phyloP scores from a whole-genome alignment of 2,888 invertebrate genomes.

The Limnephilus lunatus region DNA sequence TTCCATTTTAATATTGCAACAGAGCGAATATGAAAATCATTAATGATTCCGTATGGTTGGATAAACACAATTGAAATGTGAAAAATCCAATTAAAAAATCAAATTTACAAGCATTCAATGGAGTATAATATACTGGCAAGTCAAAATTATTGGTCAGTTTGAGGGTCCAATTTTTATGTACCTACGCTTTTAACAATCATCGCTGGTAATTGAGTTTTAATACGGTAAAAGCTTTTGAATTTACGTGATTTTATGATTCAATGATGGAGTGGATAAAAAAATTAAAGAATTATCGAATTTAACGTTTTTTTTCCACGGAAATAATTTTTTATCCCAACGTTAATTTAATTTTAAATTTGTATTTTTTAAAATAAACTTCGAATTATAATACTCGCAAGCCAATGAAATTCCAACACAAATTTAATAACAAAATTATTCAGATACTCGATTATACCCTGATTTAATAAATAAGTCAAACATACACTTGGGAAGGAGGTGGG shows the following conservation, averaged over 20 bases:
- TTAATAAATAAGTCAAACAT: background rate
- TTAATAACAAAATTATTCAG: background rate
- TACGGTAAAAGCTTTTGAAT: background rate
- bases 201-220: constrained; percentile 11
- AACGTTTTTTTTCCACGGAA: background rate
- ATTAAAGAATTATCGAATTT: background rate
- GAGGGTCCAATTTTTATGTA: background rate
- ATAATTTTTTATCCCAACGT: background rate
- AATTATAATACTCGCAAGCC: background rate
- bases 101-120: background rate
- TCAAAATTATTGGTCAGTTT: background rate
- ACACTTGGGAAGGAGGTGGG: background rate
- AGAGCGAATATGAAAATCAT: constrained; percentile 4
- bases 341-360: background rate
- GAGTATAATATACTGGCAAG: background rate
- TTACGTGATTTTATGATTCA: background rate
- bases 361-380: background rate
- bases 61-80: background rate
- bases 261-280: background rate
- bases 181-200: background rate
- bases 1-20: background rate
- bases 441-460: background rate
- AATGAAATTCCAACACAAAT: background rate
- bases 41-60: background rate
- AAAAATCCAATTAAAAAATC: constrained; percentile 16